phyloP scores from a whole-genome alignment of 2,888 invertebrate species.

The Eupithecia exiguata region DNA sequence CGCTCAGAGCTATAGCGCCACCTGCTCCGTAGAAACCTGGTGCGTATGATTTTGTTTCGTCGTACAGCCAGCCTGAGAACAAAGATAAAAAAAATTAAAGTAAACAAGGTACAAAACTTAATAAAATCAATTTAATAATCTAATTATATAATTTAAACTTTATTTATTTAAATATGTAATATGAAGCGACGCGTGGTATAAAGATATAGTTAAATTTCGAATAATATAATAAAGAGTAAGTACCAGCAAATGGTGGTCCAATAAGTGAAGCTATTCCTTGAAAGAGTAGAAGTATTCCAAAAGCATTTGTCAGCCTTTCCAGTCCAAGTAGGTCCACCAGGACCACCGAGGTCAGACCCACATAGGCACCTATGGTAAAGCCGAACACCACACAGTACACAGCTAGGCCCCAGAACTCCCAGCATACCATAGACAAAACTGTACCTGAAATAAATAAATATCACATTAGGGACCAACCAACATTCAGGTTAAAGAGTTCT shows the following conservation, averaged over 20 bases:
- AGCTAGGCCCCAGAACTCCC: constrained; percentile 88
- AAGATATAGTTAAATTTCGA: too few relatives aligned
- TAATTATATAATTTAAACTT: too few relatives aligned
- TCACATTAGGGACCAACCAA: background rate
- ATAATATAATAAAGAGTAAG: too few relatives aligned
- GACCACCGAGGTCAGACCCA: constrained; percentile 97
- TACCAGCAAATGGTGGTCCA: constrained; percentile 97
- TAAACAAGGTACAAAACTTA: background rate
- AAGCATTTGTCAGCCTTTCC: constrained; percentile 96
- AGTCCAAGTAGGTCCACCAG: constrained; percentile 97
- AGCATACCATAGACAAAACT: constrained; percentile 87
- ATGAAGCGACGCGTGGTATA: too few relatives aligned
- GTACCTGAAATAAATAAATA: constrained; percentile 85
- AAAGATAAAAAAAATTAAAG: background rate
- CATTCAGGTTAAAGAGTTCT: background rate
- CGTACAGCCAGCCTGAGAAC: constrained; percentile 92
- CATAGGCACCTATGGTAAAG: constrained; percentile 96
- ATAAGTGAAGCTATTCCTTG: constrained; percentile 97
- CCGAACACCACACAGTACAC: constrained; percentile 93
- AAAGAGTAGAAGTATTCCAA: constrained; percentile 95
- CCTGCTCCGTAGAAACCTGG: constrained; percentile 96
- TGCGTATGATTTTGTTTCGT: constrained; percentile 89
- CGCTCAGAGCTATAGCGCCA: constrained; percentile 92
- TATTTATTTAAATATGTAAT: too few relatives aligned
- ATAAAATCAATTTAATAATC: background rate